Percentiles rank a stretch among this genome's conserved stretches.
Evolutionary conservation across 1,140 invertebrate species (phyloP).

Genomic region (Drosophila prosaltans): DNA sequence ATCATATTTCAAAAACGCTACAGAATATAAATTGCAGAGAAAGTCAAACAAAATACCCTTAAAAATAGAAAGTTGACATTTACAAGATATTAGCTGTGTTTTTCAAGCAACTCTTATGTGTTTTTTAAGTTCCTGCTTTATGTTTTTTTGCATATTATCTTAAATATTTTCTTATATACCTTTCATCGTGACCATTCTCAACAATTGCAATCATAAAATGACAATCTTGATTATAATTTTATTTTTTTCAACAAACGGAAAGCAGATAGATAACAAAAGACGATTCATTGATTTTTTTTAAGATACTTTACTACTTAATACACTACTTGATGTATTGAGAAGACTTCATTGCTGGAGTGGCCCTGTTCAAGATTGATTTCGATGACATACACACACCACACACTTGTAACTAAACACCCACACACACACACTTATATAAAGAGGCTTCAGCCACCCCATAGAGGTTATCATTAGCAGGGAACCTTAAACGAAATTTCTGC

Average conservation of each 20-base stretch:
- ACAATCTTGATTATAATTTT: not conserved
- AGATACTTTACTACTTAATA: not conserved
- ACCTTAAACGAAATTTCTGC: slow-evolving; percentile 54
- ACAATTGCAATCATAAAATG: not conserved
- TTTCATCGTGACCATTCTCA: slow-evolving; percentile 2
- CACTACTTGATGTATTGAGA: not conserved
- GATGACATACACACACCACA: not conserved
- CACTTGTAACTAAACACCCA: slow-evolving; percentile 26
- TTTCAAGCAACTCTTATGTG: too few species aligned
- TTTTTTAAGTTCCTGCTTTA: not conserved
- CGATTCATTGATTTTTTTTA: slow-evolving; percentile 8
- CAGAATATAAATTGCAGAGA: too few species aligned
- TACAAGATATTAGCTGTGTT: not conserved
- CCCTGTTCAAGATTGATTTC: slow-evolving; percentile 6
- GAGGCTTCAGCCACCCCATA: slow-evolving; percentile 8
- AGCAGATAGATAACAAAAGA: slow-evolving; percentile 2
- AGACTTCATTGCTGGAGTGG: not conserved
- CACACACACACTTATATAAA: not conserved
- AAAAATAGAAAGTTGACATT: not conserved
- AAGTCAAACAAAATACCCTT: too few species aligned
- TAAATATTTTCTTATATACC: not conserved
- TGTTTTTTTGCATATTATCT: not conserved
- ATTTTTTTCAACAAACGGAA: not conserved
- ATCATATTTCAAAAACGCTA: too few species aligned
- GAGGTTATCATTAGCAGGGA: slow-evolving; percentile 42